Conservation (phyloP, 2,888 invertebrate species). For the Lumbricus terrestris region DNA sequence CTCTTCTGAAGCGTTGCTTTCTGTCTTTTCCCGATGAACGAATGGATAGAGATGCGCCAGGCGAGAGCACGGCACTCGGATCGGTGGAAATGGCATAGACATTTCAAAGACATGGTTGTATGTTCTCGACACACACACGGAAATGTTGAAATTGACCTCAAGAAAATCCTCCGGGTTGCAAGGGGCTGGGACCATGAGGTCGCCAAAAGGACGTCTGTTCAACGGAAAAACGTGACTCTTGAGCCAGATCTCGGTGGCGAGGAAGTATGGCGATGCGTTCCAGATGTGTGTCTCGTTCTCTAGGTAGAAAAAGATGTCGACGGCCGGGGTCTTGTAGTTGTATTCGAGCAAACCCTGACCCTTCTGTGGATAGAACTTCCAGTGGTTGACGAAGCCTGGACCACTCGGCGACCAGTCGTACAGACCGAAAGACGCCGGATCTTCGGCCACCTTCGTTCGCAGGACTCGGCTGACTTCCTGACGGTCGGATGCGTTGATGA, state of each 20-base stretch:
- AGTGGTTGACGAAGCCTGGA: conserved; percentile 30
- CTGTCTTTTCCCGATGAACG: background rate
- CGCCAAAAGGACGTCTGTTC: conserved; percentile 36
- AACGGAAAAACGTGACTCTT: no score
- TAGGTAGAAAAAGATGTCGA: no score
- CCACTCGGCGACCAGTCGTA: conserved; percentile 14
- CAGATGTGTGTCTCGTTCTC: no score
- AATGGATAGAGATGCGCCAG: conserved; percentile 16
- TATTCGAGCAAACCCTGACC: no score
- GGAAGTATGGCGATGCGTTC: no score
- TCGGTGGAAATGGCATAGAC: no score
- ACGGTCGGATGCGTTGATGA: conserved; percentile 40
- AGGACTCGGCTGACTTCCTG: no score
- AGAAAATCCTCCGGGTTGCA: conserved; percentile 32
- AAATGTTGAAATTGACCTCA: conserved; percentile 24
- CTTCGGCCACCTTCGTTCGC: background rate
- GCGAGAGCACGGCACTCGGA: background rate
- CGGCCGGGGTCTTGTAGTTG: no score
- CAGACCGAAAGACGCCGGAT: background rate
- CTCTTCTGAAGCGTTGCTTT: no score
- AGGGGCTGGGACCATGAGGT: conserved; percentile 35
- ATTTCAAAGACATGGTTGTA: background rate
- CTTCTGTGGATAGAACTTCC: conserved; percentile 45
- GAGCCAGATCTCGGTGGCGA: no score
- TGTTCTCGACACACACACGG: background rate